These are phyloP conservation scores for Cochlearius cochlearius DNA, from an alignment of 2,113 vertebrate genomes.

Conservation along the genomic window DNA sequence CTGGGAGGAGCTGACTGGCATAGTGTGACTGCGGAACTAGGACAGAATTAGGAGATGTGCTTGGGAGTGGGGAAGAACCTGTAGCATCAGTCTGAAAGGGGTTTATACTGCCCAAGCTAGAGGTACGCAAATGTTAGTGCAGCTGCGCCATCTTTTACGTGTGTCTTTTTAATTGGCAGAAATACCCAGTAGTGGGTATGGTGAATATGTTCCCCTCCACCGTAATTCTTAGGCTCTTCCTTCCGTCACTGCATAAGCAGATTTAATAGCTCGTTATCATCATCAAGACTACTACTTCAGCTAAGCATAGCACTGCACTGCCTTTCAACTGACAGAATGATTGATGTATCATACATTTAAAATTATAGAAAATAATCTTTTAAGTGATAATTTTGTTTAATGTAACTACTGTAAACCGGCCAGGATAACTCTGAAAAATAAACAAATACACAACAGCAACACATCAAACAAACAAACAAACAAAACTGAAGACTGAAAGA, in stretches of 20 bases:
- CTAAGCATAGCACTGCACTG: background rate
- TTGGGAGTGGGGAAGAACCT: background rate
- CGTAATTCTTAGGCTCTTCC: background rate
- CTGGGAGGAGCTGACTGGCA: slow-evolving; percentile 3
- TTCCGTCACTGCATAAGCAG: background rate
- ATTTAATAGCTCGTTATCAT: slow-evolving; percentile 8
- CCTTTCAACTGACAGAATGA: slow-evolving; percentile 20
- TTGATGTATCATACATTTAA: background rate
- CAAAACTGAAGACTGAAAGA: background rate
- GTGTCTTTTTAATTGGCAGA: background rate
- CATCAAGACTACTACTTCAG: background rate
- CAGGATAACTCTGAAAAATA: background rate
- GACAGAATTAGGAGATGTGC: background rate
- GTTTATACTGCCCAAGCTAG: background rate
- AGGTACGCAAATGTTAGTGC: background rate
- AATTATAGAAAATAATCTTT: slow-evolving; percentile 30
- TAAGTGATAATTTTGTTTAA: background rate
- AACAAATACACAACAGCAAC: background rate
- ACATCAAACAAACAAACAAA: background rate
- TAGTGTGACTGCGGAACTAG: background rate
- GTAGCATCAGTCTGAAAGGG: background rate
- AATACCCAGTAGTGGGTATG: background rate
- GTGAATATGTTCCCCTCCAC: background rate
- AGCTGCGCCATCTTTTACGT: background rate
- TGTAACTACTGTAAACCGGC: background rate